phyloP scores from a whole-genome alignment of 2,113 vertebrate genomes.

The Clinocottus analis region DNA sequence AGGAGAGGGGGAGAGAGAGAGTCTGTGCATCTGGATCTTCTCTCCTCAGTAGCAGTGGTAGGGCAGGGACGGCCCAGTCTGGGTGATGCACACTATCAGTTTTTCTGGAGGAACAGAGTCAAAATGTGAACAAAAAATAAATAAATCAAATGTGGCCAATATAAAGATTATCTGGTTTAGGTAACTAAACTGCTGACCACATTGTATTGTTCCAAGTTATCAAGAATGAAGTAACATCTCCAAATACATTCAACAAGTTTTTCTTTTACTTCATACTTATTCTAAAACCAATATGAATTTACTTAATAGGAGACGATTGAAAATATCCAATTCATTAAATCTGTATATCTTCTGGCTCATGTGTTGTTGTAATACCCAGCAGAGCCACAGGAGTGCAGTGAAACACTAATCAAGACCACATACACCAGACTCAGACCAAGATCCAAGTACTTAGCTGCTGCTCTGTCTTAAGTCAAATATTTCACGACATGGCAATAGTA shows the following conservation, averaged over 20 bases:
- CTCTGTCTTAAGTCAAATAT: not conserved
- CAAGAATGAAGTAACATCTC: not conserved
- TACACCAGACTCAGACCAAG: too few relatives aligned
- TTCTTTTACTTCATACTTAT: not conserved
- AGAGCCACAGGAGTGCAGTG: slow-evolving; percentile 30
- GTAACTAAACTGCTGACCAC: slow-evolving; percentile 22
- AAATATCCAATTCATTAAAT: not conserved
- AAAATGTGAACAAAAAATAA: not conserved
- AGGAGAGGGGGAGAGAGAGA: slow-evolving; percentile 25
- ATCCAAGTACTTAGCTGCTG: too few relatives aligned
- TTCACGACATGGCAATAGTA: not conserved
- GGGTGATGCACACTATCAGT: slow-evolving; percentile 85
- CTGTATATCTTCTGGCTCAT: not conserved
- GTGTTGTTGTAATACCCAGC: slow-evolving; percentile 6
- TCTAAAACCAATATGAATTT: not conserved
- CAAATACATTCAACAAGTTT: not conserved
- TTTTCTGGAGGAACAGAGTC: slow-evolving; percentile 76
- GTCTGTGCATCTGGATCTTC: slow-evolving; percentile 62
- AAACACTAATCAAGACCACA: not conserved
- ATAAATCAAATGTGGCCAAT: not conserved
- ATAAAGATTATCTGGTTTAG: slow-evolving; percentile 49
- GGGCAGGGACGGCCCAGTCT: slow-evolving; percentile 78
- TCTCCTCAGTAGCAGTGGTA: slow-evolving; percentile 84
- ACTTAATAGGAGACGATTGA: not conserved
- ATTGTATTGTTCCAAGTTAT: not conserved